phyloP scores from a whole-genome alignment of 2,888 invertebrate genomes.

The Drepana falcataria region DNA sequence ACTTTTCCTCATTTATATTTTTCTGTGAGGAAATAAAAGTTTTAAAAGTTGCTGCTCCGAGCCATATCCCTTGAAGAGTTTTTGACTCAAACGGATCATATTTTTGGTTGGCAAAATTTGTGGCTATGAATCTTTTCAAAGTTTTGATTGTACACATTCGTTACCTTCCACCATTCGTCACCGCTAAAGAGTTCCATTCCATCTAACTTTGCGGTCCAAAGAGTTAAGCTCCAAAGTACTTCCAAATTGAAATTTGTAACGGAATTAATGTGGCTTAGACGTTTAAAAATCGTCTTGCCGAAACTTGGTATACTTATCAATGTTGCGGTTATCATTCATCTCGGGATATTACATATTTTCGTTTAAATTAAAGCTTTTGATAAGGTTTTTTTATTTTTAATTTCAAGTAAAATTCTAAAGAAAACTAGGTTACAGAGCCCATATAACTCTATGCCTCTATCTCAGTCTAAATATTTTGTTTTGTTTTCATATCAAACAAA shows the following conservation, averaged over 20 bases:
- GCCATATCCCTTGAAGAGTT: constrained; percentile 42
- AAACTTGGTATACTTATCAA: neutral
- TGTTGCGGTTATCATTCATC: neutral
- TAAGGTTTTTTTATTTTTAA: too few species aligned
- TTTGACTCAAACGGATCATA: constrained; percentile 53
- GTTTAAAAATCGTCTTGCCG: constrained; percentile 4
- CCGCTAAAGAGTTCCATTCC: constrained; percentile 51
- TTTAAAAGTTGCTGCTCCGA: constrained; percentile 31
- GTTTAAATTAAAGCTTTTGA: too few species aligned
- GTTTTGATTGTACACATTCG: constrained; percentile 74
- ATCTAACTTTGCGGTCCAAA: constrained; percentile 56
- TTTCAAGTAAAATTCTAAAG: too few species aligned
- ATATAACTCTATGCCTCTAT: too few species aligned
- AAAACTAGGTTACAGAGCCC: too few species aligned
- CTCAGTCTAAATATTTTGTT: too few species aligned
- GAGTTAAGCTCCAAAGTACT: constrained; percentile 50
- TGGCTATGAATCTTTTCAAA: constrained; percentile 69
- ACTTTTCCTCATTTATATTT: constrained; percentile 32
- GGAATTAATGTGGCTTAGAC: constrained; percentile 17
- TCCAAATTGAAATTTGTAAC: constrained; percentile 40
- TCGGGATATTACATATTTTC: too few species aligned
- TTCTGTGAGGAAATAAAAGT: constrained; percentile 44
- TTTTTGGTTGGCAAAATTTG: constrained; percentile 56
- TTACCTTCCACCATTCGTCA: constrained; percentile 63
- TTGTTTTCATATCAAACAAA: too few species aligned